These are phyloP conservation scores for Sturmia bella DNA, from an alignment of 2,888 invertebrate genomes.

Conservation along the genomic window DNA sequence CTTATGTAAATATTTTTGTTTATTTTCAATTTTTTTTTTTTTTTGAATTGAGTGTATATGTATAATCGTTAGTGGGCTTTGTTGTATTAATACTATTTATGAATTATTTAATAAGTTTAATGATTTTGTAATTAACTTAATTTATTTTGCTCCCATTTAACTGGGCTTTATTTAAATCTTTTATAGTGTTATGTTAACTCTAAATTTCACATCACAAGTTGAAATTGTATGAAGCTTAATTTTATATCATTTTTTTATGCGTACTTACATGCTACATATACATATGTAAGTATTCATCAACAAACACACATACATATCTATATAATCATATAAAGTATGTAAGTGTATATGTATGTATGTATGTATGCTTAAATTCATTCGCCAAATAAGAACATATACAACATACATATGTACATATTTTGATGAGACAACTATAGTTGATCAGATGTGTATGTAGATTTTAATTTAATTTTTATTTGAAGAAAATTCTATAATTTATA, in stretches of 20 bases:
- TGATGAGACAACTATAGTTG: too few species aligned
- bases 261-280: conserved; percentile 1
- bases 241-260: conserved; percentile 53
- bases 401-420: conserved; percentile 3
- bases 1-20: conserved; percentile 57
- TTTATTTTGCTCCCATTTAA: conserved; percentile 79
- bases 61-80: conserved; percentile 49
- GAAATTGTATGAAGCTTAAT: conserved; percentile 73
- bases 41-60: conserved; percentile 51
- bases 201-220: conserved; percentile 82
- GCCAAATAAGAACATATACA: too few species aligned
- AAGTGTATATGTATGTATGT: not conserved
- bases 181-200: conserved; percentile 81
- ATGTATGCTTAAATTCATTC: not conserved
- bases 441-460: too few species aligned
- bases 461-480: too few species aligned
- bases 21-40: conserved; percentile 2
- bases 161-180: conserved; percentile 75
- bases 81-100: conserved; percentile 37
- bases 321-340: conserved; percentile 11
- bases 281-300: not conserved
- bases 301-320: not conserved
- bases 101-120: conserved; percentile 45
- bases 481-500: too few species aligned
- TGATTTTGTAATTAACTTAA: conserved; percentile 42